Evolutionary conservation across 1,140 invertebrate species (phyloP).

Genomic region (Cyclargus thomasi): DNA sequence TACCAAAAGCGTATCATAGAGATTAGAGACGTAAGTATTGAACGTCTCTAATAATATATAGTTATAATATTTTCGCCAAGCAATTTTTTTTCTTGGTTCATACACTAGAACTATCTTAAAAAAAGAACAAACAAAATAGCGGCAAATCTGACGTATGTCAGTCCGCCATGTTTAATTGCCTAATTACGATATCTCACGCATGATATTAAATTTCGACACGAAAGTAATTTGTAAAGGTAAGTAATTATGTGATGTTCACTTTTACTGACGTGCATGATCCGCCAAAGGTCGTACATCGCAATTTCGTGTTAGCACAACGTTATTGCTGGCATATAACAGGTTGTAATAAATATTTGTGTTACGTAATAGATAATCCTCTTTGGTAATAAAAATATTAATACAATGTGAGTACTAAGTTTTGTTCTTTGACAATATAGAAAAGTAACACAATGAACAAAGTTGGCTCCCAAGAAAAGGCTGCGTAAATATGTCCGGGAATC

Average conservation of each 20-base stretch:
- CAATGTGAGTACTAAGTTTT: too few relatives aligned
- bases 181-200: slow-evolving; percentile 6
- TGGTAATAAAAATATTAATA: too few relatives aligned
- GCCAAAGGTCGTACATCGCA: slow-evolving; percentile 7
- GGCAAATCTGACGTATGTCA: neutral
- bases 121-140: neutral
- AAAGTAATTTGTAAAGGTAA: neutral
- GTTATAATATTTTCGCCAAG: too few relatives aligned
- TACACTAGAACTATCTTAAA: neutral
- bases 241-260: slow-evolving; percentile 5
- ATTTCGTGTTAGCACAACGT: neutral
- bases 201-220: slow-evolving; percentile 6
- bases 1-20: too few relatives aligned
- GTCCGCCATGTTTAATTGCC: neutral
- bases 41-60: too few relatives aligned
- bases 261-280: slow-evolving; percentile 1
- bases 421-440: too few relatives aligned
- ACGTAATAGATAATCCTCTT: too few relatives aligned
- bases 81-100: too few relatives aligned
- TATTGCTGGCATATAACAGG: neutral
- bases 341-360: neutral
- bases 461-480: too few relatives aligned
- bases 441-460: too few relatives aligned
- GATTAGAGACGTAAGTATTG: too few relatives aligned
- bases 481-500: too few relatives aligned